A percentile compares a stretch with the other conserved stretches of the same genome.
phyloP scores from a whole-genome alignment of 1,140 invertebrate species.

The Calephelis nemesis region DNA sequence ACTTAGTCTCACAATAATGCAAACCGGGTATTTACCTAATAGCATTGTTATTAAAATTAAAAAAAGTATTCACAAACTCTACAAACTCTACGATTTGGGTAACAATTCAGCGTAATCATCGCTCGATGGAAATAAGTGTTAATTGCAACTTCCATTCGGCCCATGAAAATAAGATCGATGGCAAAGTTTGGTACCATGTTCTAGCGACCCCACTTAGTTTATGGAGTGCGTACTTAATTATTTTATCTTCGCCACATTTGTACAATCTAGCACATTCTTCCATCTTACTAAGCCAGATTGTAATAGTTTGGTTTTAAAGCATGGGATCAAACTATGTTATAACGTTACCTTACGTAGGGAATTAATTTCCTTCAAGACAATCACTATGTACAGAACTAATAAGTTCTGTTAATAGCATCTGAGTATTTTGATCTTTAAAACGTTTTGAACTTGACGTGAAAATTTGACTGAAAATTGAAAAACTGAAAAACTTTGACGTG shows the following conservation, averaged over 20 bases:
- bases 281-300: conserved; percentile 33
- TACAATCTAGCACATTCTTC: conserved; percentile 32
- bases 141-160: conserved; percentile 31
- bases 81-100: conserved; percentile 18
- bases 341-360: conserved; percentile 35
- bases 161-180: conserved; percentile 32
- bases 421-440: neutral
- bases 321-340: conserved; percentile 42
- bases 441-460: too few species aligned
- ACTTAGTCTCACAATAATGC: too few species aligned
- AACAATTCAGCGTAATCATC: conserved; percentile 30
- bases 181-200: conserved; percentile 33
- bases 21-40: too few species aligned
- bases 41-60: too few species aligned
- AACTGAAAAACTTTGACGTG: too few species aligned
- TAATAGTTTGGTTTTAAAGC: conserved; percentile 29
- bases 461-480: too few species aligned
- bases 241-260: conserved; percentile 30
- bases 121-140: conserved; percentile 25
- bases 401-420: conserved; percentile 18
- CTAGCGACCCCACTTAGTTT: conserved; percentile 28
- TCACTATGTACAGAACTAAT: conserved; percentile 25
- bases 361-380: conserved; percentile 29
- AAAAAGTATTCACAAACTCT: conserved; percentile 19
- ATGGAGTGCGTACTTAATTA: conserved; percentile 32